A percentile compares a stretch with the other conserved stretches of the same genome.
These are phyloP conservation scores for Lochmaea capreae DNA, from an alignment of 2,888 invertebrate genomes.

Conservation along the genomic window DNA sequence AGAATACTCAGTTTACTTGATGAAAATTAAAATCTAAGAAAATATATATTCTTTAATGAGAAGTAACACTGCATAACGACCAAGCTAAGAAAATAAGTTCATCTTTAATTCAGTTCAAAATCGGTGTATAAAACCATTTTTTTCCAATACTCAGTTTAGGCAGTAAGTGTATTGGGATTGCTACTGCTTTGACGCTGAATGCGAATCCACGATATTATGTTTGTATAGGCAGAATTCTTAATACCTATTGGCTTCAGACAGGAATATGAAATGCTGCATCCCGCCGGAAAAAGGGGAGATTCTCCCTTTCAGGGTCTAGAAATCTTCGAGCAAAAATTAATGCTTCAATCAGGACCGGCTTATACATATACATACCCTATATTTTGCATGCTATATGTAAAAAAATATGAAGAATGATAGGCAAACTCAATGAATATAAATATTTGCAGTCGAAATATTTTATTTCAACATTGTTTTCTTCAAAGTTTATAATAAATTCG, in stretches of 20 bases:
- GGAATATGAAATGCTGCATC: conserved; percentile 27
- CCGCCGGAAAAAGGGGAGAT: conserved; percentile 25
- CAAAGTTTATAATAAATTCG: no score
- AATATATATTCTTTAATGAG: no score
- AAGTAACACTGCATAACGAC: not conserved
- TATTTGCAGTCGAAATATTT: no score
- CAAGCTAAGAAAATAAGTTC: not conserved
- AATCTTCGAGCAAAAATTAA: conserved; percentile 14
- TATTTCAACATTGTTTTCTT: no score
- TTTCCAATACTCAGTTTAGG: conserved; percentile 36
- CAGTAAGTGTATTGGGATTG: conserved; percentile 32
- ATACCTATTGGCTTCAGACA: conserved; percentile 36
- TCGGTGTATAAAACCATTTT: conserved; percentile 38
- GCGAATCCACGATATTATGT: conserved; percentile 38
- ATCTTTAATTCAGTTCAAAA: conserved; percentile 30
- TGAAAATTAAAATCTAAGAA: no score
- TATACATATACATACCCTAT: no score
- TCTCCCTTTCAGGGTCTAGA: conserved; percentile 8
- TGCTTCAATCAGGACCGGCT: conserved; percentile 8
- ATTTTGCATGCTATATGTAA: no score
- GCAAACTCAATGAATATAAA: no score
- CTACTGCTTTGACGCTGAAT: conserved; percentile 33
- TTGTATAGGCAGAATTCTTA: conserved; percentile 36
- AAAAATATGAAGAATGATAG: no score
- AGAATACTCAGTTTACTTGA: no score